Conservation (phyloP, 2,888 invertebrate genomes). For the Phaonia tiefii region DNA sequence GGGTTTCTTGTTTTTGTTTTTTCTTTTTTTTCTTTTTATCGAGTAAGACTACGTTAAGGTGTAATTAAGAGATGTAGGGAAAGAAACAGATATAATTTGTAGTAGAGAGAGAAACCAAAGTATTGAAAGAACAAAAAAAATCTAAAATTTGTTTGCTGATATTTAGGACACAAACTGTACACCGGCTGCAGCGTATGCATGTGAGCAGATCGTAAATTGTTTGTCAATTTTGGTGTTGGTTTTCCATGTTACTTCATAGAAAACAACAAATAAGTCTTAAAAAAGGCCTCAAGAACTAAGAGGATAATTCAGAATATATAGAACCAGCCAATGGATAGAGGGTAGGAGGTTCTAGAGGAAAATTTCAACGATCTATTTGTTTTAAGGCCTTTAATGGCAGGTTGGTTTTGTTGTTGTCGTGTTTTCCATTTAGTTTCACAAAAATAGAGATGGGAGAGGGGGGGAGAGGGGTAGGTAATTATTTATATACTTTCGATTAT, state of each 20-base stretch:
- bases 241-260: neutral
- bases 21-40: too few relatives aligned
- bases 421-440: conserved; percentile 43
- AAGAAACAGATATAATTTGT: neutral
- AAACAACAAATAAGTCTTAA: conserved; percentile 23
- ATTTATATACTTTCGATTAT: too few relatives aligned
- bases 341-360: neutral
- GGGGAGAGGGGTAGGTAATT: too few relatives aligned
- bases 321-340: neutral
- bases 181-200: too few relatives aligned
- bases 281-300: conserved; percentile 51
- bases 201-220: too few relatives aligned
- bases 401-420: conserved; percentile 48
- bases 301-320: neutral
- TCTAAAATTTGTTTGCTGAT: conserved; percentile 41
- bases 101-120: neutral
- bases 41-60: neutral
- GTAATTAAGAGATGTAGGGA: neutral
- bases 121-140: conserved; percentile 28
- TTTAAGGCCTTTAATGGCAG: conserved; percentile 67
- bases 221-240: too few relatives aligned
- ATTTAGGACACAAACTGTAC: neutral
- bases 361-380: conserved; percentile 16
- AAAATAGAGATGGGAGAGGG: too few relatives aligned
- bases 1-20: too few relatives aligned